Conservation (phyloP, 35 echinoderm and acorn worm genomes). For the Amphiura filiformis region DNA sequence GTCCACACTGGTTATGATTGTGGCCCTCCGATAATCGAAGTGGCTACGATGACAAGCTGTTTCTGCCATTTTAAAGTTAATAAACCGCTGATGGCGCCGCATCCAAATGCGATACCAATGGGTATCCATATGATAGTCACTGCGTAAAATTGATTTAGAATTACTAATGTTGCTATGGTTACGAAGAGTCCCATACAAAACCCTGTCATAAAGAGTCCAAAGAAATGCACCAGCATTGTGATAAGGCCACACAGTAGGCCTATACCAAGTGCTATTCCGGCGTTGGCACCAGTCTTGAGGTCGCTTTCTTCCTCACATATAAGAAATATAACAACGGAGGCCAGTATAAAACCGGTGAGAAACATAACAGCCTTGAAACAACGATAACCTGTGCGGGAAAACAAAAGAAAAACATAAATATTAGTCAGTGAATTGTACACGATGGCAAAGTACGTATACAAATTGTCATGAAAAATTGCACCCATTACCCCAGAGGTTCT, state of each 20-base stretch:
- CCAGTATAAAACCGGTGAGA: conserved; percentile 90
- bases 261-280: conserved; percentile 74
- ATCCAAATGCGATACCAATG: conserved; percentile 53
- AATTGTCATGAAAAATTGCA: too few relatives aligned
- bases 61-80: conserved; percentile 43
- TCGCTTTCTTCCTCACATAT: conserved; percentile 83
- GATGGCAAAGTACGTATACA: too few relatives aligned
- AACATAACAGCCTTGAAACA: conserved; percentile 99
- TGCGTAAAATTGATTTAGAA: conserved; percentile 70
- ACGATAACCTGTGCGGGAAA: conserved; percentile 75
- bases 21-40: conserved; percentile 72
- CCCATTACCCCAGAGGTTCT: too few relatives aligned
- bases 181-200: conserved; percentile 85
- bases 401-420: conserved; percentile 35
- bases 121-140: conserved; percentile 46
- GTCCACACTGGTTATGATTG: conserved; percentile 68
- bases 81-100: conserved; percentile 32
- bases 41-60: conserved; percentile 57
- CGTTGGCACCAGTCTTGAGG: conserved; percentile 67
- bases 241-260: conserved; percentile 88
- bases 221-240: conserved; percentile 87
- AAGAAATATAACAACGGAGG: conserved; percentile 71
- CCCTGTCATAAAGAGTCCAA: conserved; percentile 94
- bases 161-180: conserved; percentile 53
- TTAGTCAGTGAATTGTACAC: too few relatives aligned